Percentiles rank a stretch among this genome's conserved stretches.
These are phyloP conservation scores for Camponotus vicinus DNA, from an alignment of 1,140 invertebrate species.

Conservation along the genomic window DNA sequence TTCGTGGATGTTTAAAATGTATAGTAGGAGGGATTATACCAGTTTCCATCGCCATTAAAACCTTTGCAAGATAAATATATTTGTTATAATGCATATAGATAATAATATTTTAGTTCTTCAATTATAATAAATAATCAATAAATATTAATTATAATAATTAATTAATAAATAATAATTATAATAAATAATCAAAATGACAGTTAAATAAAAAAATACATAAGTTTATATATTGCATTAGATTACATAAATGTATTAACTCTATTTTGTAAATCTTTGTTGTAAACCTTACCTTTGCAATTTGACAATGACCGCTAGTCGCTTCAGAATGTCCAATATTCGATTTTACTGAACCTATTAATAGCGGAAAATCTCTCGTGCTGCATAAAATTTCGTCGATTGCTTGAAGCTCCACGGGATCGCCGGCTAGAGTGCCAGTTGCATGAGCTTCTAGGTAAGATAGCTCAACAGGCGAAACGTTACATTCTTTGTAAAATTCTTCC, in stretches of 20 bases:
- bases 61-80: slow-evolving; percentile 73
- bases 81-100: no score
- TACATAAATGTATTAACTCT: background rate
- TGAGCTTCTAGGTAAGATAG: slow-evolving; percentile 94
- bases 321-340: slow-evolving; percentile 98
- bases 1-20: slow-evolving; percentile 89
- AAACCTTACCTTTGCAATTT: slow-evolving; percentile 91
- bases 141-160: no score
- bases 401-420: slow-evolving; percentile 93
- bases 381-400: slow-evolving; percentile 94
- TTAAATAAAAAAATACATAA: no score
- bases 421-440: slow-evolving; percentile 93
- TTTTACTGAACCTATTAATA: slow-evolving; percentile 96
- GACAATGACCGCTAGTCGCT: slow-evolving; percentile 94
- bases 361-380: slow-evolving; percentile 88
- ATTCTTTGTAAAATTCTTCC: no score
- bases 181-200: no score
- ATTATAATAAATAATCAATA: background rate
- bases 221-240: background rate
- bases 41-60: slow-evolving; percentile 90
- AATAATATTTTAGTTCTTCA: background rate
- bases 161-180: no score
- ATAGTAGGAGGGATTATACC: slow-evolving; percentile 91
- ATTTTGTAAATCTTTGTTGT: background rate
- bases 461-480: no score